Evolutionary conservation across 2,888 invertebrate genomes (phyloP).

Genomic region (Buathra laborator): DNA sequence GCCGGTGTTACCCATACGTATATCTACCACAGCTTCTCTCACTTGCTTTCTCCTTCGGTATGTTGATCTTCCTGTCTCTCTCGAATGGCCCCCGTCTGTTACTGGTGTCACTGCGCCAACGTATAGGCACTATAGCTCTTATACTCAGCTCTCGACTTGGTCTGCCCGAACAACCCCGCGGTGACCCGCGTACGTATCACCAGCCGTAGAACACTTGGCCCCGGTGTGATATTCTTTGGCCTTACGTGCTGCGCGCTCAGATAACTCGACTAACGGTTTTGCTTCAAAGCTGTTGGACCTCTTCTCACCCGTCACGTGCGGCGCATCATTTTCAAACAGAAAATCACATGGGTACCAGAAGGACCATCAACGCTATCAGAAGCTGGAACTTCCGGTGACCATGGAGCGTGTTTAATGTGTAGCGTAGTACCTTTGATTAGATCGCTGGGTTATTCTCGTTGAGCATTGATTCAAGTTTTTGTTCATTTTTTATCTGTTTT

Average conservation of each 20-base stretch:
- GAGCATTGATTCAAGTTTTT: background rate
- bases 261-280: slow-evolving; percentile 68
- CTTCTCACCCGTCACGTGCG: slow-evolving; percentile 55
- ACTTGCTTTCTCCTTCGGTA: slow-evolving; percentile 45
- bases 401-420: background rate
- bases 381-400: background rate
- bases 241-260: slow-evolving; percentile 64
- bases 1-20: slow-evolving; percentile 8
- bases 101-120: slow-evolving; percentile 28
- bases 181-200: slow-evolving; percentile 68
- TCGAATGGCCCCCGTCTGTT: slow-evolving; percentile 29
- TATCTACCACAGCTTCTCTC: slow-evolving; percentile 43
- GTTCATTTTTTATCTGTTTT: background rate
- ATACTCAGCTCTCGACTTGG: slow-evolving; percentile 54
- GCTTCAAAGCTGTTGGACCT: slow-evolving; percentile 65
- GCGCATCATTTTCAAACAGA: slow-evolving; percentile 62
- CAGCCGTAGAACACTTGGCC: slow-evolving; percentile 49
- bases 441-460: background rate
- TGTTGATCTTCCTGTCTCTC: slow-evolving; percentile 51
- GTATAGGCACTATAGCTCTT: slow-evolving; percentile 47
- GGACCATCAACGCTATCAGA: slow-evolving; percentile 26
- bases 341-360: slow-evolving; percentile 55
- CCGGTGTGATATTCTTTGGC: slow-evolving; percentile 63
- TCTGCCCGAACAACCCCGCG: slow-evolving; percentile 67
- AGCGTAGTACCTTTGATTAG: background rate